These are phyloP conservation scores for Laterallus jamaicensis DNA, from an alignment of 2,113 vertebrate genomes.

Conservation along the genomic window DNA sequence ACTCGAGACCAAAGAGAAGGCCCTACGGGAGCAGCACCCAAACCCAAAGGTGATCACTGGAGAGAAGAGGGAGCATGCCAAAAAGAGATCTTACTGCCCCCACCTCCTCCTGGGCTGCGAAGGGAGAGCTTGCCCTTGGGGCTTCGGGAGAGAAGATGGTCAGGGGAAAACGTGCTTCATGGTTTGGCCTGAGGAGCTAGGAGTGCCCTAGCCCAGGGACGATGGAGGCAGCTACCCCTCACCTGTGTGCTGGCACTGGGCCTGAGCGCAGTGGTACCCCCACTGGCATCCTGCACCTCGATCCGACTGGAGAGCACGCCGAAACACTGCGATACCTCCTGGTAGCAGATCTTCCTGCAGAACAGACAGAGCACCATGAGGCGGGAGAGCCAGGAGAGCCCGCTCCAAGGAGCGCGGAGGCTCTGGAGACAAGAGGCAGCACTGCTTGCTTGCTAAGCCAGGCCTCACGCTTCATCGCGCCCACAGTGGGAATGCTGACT, in stretches of 20 bases:
- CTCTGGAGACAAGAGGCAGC: neutral
- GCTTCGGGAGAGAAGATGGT: neutral
- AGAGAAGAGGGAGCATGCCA: neutral
- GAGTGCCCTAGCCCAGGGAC: neutral
- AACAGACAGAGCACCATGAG: neutral
- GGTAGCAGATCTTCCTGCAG: constrained; percentile 95
- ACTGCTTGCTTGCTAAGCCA: neutral
- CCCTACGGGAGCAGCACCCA: neutral
- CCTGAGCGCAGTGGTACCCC: constrained; percentile 89
- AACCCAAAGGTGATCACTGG: neutral
- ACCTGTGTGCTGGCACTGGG: constrained; percentile 99
- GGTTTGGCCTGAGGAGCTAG: neutral
- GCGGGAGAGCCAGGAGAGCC: neutral
- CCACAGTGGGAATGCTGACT: rapidly evolving
- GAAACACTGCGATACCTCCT: constrained; percentile 97
- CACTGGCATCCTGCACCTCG: constrained; percentile 94
- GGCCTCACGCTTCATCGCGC: neutral
- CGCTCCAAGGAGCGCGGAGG: neutral
- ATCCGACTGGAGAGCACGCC: constrained; percentile 95
- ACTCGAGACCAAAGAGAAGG: neutral
- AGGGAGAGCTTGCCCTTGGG: neutral
- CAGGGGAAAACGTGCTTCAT: neutral
- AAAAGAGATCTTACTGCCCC: neutral
- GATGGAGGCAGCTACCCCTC: neutral
- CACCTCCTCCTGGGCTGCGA: neutral